These are phyloP conservation scores for Gobio gobio DNA, from an alignment of 2,113 vertebrate species.

Conservation along the genomic window DNA sequence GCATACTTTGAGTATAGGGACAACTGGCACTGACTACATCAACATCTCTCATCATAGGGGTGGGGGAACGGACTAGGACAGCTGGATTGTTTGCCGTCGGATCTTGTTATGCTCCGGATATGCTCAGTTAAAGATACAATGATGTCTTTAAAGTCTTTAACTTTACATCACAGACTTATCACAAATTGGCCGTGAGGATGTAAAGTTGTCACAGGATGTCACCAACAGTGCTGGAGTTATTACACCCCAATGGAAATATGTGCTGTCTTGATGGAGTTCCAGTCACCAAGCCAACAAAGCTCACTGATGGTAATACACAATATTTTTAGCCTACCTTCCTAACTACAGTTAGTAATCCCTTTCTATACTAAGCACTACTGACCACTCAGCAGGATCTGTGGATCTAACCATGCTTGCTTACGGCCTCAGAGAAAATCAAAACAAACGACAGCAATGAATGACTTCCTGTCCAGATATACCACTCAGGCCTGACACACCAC, in stretches of 20 bases:
- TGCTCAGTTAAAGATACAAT: no score
- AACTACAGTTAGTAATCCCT: neutral
- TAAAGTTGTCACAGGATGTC: constrained; percentile 46
- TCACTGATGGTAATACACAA: no score
- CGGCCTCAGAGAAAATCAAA: constrained; percentile 10
- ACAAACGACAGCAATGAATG: constrained; percentile 29
- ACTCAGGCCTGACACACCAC: constrained; percentile 13
- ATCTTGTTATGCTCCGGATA: no score
- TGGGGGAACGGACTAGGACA: no score
- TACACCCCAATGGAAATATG: constrained; percentile 57
- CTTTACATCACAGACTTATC: constrained; percentile 49
- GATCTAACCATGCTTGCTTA: constrained; percentile 3
- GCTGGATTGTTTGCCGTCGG: no score
- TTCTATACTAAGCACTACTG: neutral
- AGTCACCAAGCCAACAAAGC: constrained; percentile 51
- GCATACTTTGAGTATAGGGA: no score
- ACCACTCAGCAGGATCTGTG: constrained; percentile 8
- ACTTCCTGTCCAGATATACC: constrained; percentile 20
- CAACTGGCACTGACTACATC: no score
- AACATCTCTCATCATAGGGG: no score
- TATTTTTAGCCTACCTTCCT: neutral
- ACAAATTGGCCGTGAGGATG: constrained; percentile 53
- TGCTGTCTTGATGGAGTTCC: constrained; percentile 56
- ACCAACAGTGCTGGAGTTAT: constrained; percentile 49
- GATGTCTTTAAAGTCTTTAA: neutral